These are phyloP conservation scores for Pachymerium ferrugineum DNA, from an alignment of 2,888 invertebrate species.

Conservation along the genomic window DNA sequence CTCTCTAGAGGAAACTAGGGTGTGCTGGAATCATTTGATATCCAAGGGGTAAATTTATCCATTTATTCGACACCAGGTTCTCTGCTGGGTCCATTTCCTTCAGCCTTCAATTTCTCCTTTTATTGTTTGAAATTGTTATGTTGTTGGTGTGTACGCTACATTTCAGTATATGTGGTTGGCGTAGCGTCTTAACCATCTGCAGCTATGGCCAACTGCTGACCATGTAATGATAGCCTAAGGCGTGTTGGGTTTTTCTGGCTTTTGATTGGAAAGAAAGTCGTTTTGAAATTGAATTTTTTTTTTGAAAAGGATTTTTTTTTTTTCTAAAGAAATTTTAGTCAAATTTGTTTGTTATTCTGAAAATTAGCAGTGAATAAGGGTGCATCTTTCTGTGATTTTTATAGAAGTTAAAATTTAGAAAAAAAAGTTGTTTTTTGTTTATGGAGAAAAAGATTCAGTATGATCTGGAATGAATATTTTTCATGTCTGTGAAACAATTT, in stretches of 20 bases:
- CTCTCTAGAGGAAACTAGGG: constrained; percentile 13
- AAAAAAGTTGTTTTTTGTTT: too few relatives aligned
- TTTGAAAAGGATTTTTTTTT: too few relatives aligned
- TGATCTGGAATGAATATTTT: too few relatives aligned
- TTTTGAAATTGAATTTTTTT: too few relatives aligned
- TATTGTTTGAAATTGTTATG: not conserved
- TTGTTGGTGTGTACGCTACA: too few relatives aligned
- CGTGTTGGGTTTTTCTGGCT: not conserved
- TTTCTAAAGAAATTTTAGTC: not conserved
- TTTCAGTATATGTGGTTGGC: too few relatives aligned
- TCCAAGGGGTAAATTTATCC: constrained; percentile 18
- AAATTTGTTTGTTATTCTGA: not conserved
- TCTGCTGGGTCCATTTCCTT: not conserved
- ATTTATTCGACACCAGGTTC: not conserved
- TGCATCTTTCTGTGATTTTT: too few relatives aligned
- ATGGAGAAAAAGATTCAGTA: too few relatives aligned
- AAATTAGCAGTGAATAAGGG: not conserved
- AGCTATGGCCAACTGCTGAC: not conserved
- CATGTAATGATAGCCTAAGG: too few relatives aligned
- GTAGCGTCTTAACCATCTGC: not conserved
- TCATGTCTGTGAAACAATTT: too few relatives aligned
- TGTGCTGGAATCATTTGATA: constrained; percentile 19
- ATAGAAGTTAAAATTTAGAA: too few relatives aligned
- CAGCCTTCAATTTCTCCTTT: not conserved
- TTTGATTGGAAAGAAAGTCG: not conserved